Evolutionary conservation across 2,113 vertebrate genomes (phyloP), one percentile per base, ranked within the genome.

Genomic region (Melierax canorus): DNA sequence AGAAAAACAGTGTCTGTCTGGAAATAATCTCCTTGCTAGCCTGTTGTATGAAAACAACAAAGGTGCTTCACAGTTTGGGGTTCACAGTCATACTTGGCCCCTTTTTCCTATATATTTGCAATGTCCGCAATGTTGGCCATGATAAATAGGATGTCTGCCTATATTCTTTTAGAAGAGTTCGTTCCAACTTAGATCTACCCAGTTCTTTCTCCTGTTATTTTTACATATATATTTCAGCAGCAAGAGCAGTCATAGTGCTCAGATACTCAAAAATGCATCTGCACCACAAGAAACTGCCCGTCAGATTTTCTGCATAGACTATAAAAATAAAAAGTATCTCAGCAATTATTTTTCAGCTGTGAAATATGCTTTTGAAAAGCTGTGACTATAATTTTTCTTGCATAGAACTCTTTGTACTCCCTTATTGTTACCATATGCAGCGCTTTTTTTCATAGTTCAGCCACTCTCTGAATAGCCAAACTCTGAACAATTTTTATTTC

Each of bases 351-450:
- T 95, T 91, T 95, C 68, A 72, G 51, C 68, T 92, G 51, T 86
- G 91, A 93, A 86, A 84, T 82, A 83, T 13, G 43, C 63, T 94
- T 95, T 90, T 91, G 79, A 88, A 90, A 97, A 90, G 32, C 87
- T 79, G 74, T 78, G 72, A 59, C 92, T 88, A 12, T 94, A 88
- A 55, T 94, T 94, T 96, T 95, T 95, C 79, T 92, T 92, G 41
- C 60, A 38, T 3, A 92, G 72, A 86, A 43, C 46, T 92, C 72
- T 97, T 90, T 96, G 90, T 96, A 71, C 38, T 81, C 41, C 55
- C n/a, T 94, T 96, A 97, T 97, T 94, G 90, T 86, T 97, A 89
- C 92, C 94, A 91, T 93, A 96, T 94, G 96, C 0, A 0, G 32
- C 8, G 1, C 13, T 56, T 71, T 71, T 89, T 87, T 88, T 88